Percentiles rank a stretch among this genome's conserved stretches.
Evolutionary conservation across 2,888 invertebrate species (phyloP).

Genomic region (Petrophora chlorosata): DNA sequence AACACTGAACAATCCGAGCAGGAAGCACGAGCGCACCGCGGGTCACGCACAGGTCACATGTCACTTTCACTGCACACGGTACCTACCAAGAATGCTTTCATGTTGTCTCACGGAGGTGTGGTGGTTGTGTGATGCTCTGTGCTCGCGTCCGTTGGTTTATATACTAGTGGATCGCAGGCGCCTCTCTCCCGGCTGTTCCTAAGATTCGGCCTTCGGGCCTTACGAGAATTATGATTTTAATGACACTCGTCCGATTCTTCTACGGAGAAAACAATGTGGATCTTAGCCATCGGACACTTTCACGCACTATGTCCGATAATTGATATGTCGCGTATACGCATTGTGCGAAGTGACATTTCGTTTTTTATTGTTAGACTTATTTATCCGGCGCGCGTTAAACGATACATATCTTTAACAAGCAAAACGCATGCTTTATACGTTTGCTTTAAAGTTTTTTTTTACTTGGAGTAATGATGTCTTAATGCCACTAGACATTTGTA

Average conservation of each 20-base stretch:
- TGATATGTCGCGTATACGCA: constrained; percentile 9
- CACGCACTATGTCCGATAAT: constrained; percentile 47
- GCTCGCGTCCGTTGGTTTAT: constrained; percentile 66
- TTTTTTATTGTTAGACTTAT: constrained; percentile 13
- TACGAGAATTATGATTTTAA: constrained; percentile 82
- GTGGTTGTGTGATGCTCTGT: constrained; percentile 79
- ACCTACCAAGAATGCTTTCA: constrained; percentile 84
- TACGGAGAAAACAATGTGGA: constrained; percentile 80
- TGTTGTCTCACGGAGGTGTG: constrained; percentile 81
- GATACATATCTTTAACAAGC: not conserved
- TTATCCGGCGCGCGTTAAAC: constrained; percentile 15
- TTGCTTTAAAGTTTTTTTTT: too few species aligned
- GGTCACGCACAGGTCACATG: constrained; percentile 74
- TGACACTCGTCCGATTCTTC: constrained; percentile 77
- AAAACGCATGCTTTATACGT: constrained; percentile 1
- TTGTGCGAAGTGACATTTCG: constrained; percentile 13
- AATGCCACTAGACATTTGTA: too few species aligned
- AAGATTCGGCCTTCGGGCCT: constrained; percentile 81
- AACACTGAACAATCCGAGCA: constrained; percentile 62
- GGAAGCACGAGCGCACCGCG: constrained; percentile 55
- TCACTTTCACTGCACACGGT: constrained; percentile 80
- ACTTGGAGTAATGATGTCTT: too few species aligned
- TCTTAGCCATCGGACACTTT: constrained; percentile 66
- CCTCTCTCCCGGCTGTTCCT: constrained; percentile 83
- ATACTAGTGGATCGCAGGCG: constrained; percentile 68